Percentiles rank a stretch among this genome's conserved stretches.
Conservation (phyloP, 2,888 invertebrate species). For the Fragum fragum region DNA sequence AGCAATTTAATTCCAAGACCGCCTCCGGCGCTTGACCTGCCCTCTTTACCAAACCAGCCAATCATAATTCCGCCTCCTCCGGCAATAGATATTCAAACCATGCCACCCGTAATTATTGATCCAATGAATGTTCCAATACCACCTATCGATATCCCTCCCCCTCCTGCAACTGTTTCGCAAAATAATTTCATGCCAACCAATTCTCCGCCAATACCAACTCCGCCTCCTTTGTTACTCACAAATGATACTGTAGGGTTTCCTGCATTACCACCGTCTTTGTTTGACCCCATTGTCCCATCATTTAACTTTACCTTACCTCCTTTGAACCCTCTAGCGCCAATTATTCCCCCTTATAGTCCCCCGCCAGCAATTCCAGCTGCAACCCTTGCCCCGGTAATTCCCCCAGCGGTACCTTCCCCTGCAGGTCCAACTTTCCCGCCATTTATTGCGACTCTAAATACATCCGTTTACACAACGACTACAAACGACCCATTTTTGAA, state of each 20-base stretch:
- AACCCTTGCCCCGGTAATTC: conserved; percentile 17
- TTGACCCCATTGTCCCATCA: not conserved
- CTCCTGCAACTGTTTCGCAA: not conserved
- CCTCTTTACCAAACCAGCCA: not conserved
- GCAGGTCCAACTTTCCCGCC: conserved; percentile 28
- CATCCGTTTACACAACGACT: not conserved
- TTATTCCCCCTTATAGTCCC: conserved; percentile 8
- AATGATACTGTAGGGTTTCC: not conserved
- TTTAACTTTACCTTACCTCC: conserved; percentile 29
- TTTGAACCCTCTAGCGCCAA: conserved; percentile 5
- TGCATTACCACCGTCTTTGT: not conserved
- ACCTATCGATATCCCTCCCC: conserved; percentile 1
- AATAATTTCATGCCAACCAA: not conserved
- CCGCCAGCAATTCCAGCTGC: not conserved
- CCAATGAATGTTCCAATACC: not conserved
- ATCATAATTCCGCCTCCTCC: conserved; percentile 15
- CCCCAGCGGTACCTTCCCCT: conserved; percentile 1
- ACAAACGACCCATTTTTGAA: not conserved
- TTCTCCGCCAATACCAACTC: not conserved
- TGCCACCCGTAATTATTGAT: not conserved
- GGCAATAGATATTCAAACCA: not conserved
- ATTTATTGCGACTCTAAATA: conserved; percentile 2
- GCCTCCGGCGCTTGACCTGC: not conserved
- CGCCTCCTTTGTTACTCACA: not conserved
- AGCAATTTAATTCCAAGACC: conserved; percentile 1